Evolutionary conservation across 2,888 invertebrate species (phyloP), one percentile per base, ranked within the genome.

Genomic region (Junonia oenone): DNA sequence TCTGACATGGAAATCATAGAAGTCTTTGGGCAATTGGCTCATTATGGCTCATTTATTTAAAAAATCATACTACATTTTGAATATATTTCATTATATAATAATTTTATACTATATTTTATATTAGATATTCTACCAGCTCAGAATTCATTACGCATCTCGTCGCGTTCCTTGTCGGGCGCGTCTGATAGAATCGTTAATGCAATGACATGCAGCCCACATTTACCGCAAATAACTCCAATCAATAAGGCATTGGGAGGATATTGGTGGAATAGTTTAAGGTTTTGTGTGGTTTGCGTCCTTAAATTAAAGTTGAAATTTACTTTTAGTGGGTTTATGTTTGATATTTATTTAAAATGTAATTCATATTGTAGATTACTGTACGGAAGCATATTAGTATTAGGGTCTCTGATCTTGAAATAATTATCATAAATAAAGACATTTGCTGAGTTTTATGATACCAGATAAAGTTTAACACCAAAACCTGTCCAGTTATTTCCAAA

Each of bases 101-200:
- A n/a, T n/a, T n/a, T n/a, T n/a, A n/a, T n/a, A n/a, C n/a, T n/a
- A n/a, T n/a, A n/a, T n/a, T n/a, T n/a, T n/a, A n/a, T n/a, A n/a
- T n/a, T 43, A 26, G 6, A 22, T 0, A 8, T 13, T 13, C 11
- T 13, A 9, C n/a, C 11, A 9, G 9, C 8, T 19, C 11, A 40
- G 19, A 26, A 13, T 2, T 26, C 26, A 43, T 13, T 22, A 26
- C 13, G 1, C 17, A 13, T 22, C 43, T 6, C 22, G 19, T 11
- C 17, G 19, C 19, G n/a, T 38, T 37, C n/a, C 38, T 40, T 19
- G 19, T 0, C 40, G 48, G 13, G 37, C 37, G 19, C 40, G 40
- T 40, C 35, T 47, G 35, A 48, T 48, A 22, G 48, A 37, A 35
- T 37, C 37, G 13, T 37, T 48, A 48, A 48, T 26, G 48, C 26